Conservation (phyloP, 1,140 invertebrate species). For the Eurosta solidaginis region DNA sequence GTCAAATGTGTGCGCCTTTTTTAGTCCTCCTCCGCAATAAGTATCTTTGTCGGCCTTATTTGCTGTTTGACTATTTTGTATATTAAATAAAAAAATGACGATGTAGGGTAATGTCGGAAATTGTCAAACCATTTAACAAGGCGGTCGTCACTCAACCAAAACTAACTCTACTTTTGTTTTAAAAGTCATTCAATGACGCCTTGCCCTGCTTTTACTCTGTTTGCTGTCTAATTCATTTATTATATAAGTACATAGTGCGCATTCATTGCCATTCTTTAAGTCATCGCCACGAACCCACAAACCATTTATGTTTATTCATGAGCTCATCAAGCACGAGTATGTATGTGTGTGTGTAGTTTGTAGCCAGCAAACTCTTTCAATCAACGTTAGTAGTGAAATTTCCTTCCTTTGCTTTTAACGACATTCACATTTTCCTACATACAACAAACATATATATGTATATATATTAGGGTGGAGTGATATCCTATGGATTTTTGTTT, state of each 20-base stretch:
- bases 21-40: too few relatives aligned
- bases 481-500: too few relatives aligned
- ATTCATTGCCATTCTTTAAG: too few relatives aligned
- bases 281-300: too few relatives aligned
- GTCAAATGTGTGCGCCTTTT: too few relatives aligned
- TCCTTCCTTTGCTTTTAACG: constrained; percentile 3
- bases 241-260: too few relatives aligned
- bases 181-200: neutral
- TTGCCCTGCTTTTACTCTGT: neutral
- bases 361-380: neutral
- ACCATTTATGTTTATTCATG: neutral
- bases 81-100: neutral
- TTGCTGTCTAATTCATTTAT: neutral
- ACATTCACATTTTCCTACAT: neutral
- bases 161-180: neutral
- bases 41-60: too few relatives aligned
- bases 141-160: neutral
- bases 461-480: neutral
- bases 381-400: neutral
- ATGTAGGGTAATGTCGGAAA: neutral
- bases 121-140: neutral
- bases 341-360: too few relatives aligned
- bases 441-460: neutral
- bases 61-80: neutral
- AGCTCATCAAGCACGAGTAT: too few relatives aligned